Evolutionary conservation across 2,113 vertebrate species (phyloP), one percentile per base, ranked within the genome.

Genomic region (Turdus rufiventris): DNA sequence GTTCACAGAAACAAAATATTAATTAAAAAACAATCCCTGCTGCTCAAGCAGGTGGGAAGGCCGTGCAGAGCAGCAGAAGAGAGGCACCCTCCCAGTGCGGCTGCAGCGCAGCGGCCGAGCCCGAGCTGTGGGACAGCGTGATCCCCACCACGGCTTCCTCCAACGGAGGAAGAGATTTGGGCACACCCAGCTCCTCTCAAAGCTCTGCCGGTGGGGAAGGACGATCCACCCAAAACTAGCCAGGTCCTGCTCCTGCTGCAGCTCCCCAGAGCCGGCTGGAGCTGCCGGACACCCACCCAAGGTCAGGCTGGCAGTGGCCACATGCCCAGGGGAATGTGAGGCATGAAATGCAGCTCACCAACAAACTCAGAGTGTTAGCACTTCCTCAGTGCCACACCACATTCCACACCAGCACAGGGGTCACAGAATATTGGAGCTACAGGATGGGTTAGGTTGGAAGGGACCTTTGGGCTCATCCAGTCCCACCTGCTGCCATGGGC

Each of bases 261-360:
- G 23, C 45, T 6, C 4, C n/a, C n/a, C 40, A 3, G 48, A 18
- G 81, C 47, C 1, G 2, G 36, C 36, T 1, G 33, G 18, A 66
- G 68, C 77, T 28, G 57, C 54, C 6, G 1, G 56, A 70, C 60
- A 19, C 19, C 26, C 36, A 5, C 20, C 29, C 78, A 8, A 14
- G 68, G 68, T 18, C 66, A 28, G 20, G 72, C 56, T 17, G 24
- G 14, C 17, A 23, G 51, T 4, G 3, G 2, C 81, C 4, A 0
- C 0, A 6, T 2, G 34, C 36, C 56, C 43, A 5, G 4, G 34
- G 12, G 8, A 48, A 45, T 1, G 0, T 0, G 13, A 28, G 25
- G 66, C 57, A 67, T 12, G 0, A 14, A 23, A 38, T 58, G 17
- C 5, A 5, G 29, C 23, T 68, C 8, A 29, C 38, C 84, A n/a